Percentiles rank a stretch among this genome's conserved stretches.
Evolutionary conservation across 2,888 invertebrate genomes (phyloP).

Genomic region (Acheta domesticus): DNA sequence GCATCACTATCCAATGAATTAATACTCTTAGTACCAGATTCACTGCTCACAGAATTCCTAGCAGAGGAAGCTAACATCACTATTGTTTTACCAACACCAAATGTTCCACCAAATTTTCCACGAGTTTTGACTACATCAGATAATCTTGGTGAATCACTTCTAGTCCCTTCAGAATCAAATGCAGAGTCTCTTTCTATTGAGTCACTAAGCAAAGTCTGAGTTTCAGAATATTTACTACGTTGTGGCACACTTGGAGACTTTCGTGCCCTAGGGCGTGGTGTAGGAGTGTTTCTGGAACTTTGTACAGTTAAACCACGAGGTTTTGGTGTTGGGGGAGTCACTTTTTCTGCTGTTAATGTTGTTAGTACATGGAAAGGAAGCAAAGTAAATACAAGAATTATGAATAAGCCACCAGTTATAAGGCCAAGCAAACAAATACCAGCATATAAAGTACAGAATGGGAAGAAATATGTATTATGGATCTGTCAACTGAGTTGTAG

Average conservation of each 20-base stretch:
- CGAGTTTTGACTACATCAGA: background rate
- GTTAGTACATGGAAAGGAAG: constrained; percentile 18
- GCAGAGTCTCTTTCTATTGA: background rate
- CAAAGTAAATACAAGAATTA: background rate
- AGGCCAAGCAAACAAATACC: background rate
- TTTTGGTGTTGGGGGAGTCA: background rate
- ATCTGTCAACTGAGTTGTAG: too few species aligned
- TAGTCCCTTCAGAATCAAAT: background rate
- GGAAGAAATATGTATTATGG: background rate
- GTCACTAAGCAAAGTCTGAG: too few species aligned
- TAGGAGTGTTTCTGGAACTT: background rate
- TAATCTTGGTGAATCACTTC: background rate
- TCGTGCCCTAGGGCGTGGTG: background rate
- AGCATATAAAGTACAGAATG: background rate
- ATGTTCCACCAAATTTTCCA: background rate
- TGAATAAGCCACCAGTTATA: background rate
- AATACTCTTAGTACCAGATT: background rate
- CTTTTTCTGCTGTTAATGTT: background rate
- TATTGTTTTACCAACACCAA: constrained; percentile 29
- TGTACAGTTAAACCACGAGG: background rate
- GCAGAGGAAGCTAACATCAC: constrained; percentile 22
- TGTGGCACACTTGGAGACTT: background rate
- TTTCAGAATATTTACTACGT: too few species aligned
- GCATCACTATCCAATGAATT: background rate
- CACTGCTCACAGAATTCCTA: constrained; percentile 18